Percentiles rank a stretch among this genome's conserved stretches.
These are phyloP conservation scores for Tiliacea citrago DNA, from an alignment of 2,888 invertebrate genomes.

Conservation along the genomic window DNA sequence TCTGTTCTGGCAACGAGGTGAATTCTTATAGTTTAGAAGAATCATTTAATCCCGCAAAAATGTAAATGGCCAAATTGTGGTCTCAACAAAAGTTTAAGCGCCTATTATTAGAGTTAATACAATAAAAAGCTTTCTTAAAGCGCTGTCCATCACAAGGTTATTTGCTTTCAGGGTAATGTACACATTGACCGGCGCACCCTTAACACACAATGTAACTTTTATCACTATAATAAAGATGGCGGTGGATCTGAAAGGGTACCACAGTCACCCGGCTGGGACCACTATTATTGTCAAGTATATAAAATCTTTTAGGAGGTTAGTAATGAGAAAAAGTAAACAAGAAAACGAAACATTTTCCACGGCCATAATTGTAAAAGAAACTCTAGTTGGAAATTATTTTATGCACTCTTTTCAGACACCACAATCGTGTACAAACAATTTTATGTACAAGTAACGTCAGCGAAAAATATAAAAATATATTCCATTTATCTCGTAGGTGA, in stretches of 20 bases:
- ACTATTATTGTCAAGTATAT: slow-evolving; percentile 62
- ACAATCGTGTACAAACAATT: slow-evolving; percentile 22
- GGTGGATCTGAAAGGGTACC: slow-evolving; percentile 61
- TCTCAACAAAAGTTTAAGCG: slow-evolving; percentile 21
- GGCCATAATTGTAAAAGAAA: slow-evolving; percentile 22
- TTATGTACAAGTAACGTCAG: slow-evolving; percentile 10
- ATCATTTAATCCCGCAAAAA: slow-evolving; percentile 14
- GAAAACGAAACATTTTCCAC: slow-evolving; percentile 41
- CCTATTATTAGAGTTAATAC: slow-evolving; percentile 55
- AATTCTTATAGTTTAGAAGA: slow-evolving; percentile 7
- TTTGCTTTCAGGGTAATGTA: slow-evolving; percentile 61
- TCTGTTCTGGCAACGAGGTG: slow-evolving; percentile 4
- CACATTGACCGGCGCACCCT: slow-evolving; percentile 62
- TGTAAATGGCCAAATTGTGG: slow-evolving; percentile 23
- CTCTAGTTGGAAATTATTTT: slow-evolving; percentile 26
- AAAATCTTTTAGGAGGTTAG: slow-evolving; percentile 62
- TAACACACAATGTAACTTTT: slow-evolving; percentile 68
- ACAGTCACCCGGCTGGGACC: slow-evolving; percentile 54
- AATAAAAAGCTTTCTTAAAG: slow-evolving; percentile 61
- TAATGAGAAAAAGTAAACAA: slow-evolving; percentile 54
- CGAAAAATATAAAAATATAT: slow-evolving; percentile 15
- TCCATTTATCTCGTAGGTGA: slow-evolving; percentile 20
- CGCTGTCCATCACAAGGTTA: slow-evolving; percentile 51
- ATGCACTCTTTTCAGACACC: slow-evolving; percentile 23
- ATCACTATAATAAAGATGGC: slow-evolving; percentile 67